A percentile compares a stretch with the other conserved stretches of the same genome.
Conservation (phyloP, 2,113 vertebrate species). For the Eupsittula cactorum region DNA sequence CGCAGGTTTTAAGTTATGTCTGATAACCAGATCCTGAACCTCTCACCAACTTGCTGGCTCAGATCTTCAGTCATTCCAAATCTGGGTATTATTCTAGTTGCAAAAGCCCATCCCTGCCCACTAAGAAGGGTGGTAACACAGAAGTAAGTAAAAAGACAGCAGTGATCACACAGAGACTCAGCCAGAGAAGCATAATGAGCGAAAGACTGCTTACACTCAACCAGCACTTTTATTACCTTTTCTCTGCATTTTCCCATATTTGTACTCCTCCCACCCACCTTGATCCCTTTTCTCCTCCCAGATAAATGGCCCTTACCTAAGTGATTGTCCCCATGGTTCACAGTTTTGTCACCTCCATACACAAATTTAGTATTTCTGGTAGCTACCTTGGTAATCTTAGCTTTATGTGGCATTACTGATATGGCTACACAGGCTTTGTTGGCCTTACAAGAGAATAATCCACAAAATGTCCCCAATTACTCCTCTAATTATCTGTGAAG, state of each 20-base stretch:
- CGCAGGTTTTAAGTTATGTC: neutral
- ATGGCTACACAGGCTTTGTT: neutral
- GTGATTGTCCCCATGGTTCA: neutral
- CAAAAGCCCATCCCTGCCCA: neutral
- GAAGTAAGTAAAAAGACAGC: neutral
- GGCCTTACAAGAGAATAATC: neutral
- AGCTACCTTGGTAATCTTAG: neutral
- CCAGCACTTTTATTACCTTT: neutral
- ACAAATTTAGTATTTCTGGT: neutral
- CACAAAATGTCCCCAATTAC: neutral
- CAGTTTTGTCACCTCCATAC: neutral
- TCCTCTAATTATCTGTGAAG: neutral
- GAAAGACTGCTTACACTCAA: neutral
- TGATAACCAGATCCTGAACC: neutral
- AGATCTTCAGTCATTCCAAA: neutral
- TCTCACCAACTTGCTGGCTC: neutral
- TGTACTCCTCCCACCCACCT: neutral
- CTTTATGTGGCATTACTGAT: neutral
- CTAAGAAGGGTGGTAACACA: neutral
- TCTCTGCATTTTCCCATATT: neutral
- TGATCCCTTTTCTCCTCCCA: neutral
- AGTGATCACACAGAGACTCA: neutral
- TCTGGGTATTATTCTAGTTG: neutral
- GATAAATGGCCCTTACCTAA: neutral
- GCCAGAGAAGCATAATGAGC: neutral